phyloP scores from a whole-genome alignment of 2,888 invertebrate species.

The Oxyscelio sp. region DNA sequence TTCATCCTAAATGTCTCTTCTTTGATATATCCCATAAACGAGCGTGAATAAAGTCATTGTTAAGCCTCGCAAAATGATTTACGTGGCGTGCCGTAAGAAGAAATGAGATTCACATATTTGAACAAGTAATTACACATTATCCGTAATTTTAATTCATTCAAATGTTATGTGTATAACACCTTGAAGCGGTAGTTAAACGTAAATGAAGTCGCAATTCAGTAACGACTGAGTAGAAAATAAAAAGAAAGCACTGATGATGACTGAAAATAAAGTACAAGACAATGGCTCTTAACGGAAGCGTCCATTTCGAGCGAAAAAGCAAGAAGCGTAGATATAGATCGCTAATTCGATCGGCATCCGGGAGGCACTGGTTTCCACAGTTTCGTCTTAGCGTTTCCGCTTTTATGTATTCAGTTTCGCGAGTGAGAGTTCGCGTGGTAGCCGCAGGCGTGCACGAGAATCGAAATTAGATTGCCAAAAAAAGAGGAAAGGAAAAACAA shows the following conservation, averaged over 20 bases:
- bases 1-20: constrained; percentile 29
- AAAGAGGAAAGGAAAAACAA: constrained; percentile 59
- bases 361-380: constrained; percentile 75
- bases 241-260: constrained; percentile 48
- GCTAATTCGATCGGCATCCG: constrained; percentile 74
- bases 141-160: constrained; percentile 48
- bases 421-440: constrained; percentile 77
- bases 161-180: constrained; percentile 63
- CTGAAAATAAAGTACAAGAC: constrained; percentile 60
- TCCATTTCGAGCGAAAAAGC: constrained; percentile 65
- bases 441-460: constrained; percentile 77
- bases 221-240: constrained; percentile 65
- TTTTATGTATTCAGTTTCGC: constrained; percentile 65
- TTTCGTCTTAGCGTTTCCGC: constrained; percentile 69
- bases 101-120: constrained; percentile 56
- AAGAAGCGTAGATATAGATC: constrained; percentile 69
- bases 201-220: constrained; percentile 65
- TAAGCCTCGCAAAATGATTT: constrained; percentile 37
- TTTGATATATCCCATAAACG: constrained; percentile 4
- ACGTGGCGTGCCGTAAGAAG: constrained; percentile 8
- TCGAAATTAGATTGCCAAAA: constrained; percentile 67
- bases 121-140: constrained; percentile 55
- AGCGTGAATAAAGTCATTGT: constrained; percentile 55
- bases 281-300: constrained; percentile 67
- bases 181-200: constrained; percentile 51